phyloP scores from a whole-genome alignment of 2,113 vertebrate genomes.

The Nannospalax galili region DNA sequence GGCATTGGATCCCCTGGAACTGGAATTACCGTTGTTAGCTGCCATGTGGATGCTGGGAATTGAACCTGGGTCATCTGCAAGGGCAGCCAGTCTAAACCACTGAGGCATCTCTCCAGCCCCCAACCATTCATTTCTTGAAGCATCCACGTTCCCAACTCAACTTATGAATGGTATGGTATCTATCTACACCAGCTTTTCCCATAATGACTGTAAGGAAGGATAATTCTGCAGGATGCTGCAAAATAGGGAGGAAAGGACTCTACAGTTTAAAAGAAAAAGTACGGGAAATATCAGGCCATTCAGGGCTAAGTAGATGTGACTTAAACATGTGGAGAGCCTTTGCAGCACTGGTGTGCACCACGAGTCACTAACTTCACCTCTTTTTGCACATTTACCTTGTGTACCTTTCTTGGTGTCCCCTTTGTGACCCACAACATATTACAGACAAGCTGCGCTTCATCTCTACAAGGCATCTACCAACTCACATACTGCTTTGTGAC shows the following conservation, averaged over 20 bases:
- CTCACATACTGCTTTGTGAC: background rate
- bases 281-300: background rate
- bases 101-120: too few relatives aligned
- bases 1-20: too few relatives aligned
- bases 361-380: rapidly evolving
- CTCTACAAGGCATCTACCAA: background rate
- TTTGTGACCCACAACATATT: background rate
- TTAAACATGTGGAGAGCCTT: background rate
- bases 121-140: background rate
- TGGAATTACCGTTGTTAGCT: too few relatives aligned
- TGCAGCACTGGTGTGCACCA: background rate
- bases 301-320: background rate
- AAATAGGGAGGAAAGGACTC: background rate
- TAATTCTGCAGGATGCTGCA: background rate
- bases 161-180: background rate
- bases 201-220: background rate
- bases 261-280: background rate
- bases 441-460: background rate
- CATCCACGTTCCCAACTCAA: background rate
- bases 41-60: too few relatives aligned
- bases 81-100: too few relatives aligned
- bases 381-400: too few relatives aligned
- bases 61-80: too few relatives aligned
- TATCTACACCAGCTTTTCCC: background rate
- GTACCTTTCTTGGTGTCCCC: too few relatives aligned